Base-by-base conservation (phyloP, 2,888 invertebrate species). In the Patella depressa region DNA sequence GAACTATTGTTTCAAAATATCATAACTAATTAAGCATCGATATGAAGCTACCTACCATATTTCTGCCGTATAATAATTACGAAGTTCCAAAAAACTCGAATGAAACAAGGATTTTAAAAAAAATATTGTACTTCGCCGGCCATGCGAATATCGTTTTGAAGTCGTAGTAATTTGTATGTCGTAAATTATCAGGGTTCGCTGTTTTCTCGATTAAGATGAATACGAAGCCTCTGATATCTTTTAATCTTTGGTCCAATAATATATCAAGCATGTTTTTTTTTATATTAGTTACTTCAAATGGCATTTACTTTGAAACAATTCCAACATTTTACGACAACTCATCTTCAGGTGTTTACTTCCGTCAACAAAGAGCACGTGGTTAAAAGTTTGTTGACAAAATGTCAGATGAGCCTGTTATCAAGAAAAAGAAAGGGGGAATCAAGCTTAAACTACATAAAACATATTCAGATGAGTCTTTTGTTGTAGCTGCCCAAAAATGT, bases 321-420 rank as follows among this genome's bases (percentile, higher is more conserved):
- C 45, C 45, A 45, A 45, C 45, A 45, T 24, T 65, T 24, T 24
- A 65, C 65, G 19, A 65, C 65, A 24, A 24, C 11, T 24, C 11
- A 24, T 14, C 19, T 12, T 12, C 3, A 14, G 65, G 11, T 14
- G 12, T 24, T 9, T 11, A 65, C 65, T 24, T 65, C 19, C 65
- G 19, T 65, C 19, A 65, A 65, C 65, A 65, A 65, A 65, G 19
- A 65, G 9, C 65, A 65, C 65, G 65, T 65, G 65, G 24, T 24
- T 24, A 19, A 19, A 19, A 65, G 19, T 19, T 15, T 65, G 65
- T 24, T 24, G 19, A 65, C 65, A 65, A 65, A 7, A 65, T 65
- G 65, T 24, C 65, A 65, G 65, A 65, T 65, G 65, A 65, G 24
- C 65, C 65, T 65, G 65, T 65, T 65, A 12, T 14, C 24, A 65